Base-by-base conservation (phyloP, 35 echinoderm and acorn worm genomes). In the Lytechinus variegatus region DNA sequence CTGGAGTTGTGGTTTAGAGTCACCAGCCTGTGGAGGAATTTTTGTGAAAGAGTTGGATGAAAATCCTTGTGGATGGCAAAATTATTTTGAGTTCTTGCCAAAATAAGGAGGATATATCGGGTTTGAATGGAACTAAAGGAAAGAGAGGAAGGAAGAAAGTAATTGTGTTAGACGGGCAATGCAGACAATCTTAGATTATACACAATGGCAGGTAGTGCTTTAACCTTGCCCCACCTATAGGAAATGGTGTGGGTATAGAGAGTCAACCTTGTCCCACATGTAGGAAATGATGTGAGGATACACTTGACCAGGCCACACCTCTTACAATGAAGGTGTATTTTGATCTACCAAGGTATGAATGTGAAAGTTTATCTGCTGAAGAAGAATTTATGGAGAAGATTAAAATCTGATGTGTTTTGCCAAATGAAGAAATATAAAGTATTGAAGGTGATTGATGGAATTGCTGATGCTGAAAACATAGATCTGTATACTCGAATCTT, bases 141-240 rank as follows among this genome's bases (percentile, higher is more conserved):
- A 91, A 51, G 89, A 54, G 54, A 91, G 89, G 54, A 91, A 54
- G 44, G 54, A 91, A 91, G 54, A 52, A 54, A 54, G 89, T 53
- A 53, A 54, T 91, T 54, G 44, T 52, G 54, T 54, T 53, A n/a
- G 89, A 29, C 12, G 24, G 89, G 24, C 44, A 91, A 8, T 52
- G 51, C 54, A 91, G 89, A 91, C 89, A 91, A 9, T 27, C 6
- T 53, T 27, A 52, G 44, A 91, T 79, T 44, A n/a, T n/a, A 79
- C 19, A 79, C 66, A 79, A 79, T 79, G 66, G 66, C 66, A 79
- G 66, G 19, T n/a, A n/a, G 5, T 79, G 66, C 66, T 79, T 79
- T 16, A 79, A 79, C 66, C 66, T 79, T n/a, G 19, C 66, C 66
- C 66, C 66, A 79, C 66, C 66, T 79, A 79, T 79, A 79, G 66